phyloP scores from a whole-genome alignment of 2,888 invertebrate species.

The Ashinkailepas kermadecensis region DNA sequence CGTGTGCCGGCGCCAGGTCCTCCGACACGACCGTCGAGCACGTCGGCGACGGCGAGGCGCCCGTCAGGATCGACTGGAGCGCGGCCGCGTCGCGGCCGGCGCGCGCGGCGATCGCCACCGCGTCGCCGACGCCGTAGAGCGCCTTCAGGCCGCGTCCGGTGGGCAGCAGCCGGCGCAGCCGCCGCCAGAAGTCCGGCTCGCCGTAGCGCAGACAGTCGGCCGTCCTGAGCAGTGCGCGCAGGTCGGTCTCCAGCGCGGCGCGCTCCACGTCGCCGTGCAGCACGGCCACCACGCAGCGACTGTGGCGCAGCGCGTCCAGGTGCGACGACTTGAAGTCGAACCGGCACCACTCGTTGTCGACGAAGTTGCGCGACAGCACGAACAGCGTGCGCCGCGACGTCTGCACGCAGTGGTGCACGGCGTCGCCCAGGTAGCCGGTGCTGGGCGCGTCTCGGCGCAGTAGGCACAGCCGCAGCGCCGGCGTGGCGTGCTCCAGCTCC shows the following conservation, averaged over 20 bases:
- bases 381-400: constrained; percentile 75
- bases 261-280: constrained; percentile 70
- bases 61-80: not conserved
- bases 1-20: constrained; percentile 22
- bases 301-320: constrained; percentile 69
- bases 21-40: constrained; percentile 20
- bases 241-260: constrained; percentile 74
- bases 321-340: constrained; percentile 83
- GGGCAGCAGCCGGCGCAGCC: constrained; percentile 74
- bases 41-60: constrained; percentile 17
- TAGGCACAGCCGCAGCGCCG: constrained; percentile 72
- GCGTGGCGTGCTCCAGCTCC: constrained; percentile 71
- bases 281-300: constrained; percentile 62
- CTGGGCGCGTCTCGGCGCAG: constrained; percentile 87
- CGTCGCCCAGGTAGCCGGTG: constrained; percentile 80
- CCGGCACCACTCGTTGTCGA: constrained; percentile 79
- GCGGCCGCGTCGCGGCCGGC: not conserved
- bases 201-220: constrained; percentile 77
- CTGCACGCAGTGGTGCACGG: constrained; percentile 58
- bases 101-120: not conserved
- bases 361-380: constrained; percentile 78
- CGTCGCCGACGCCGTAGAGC: not conserved
- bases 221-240: constrained; percentile 75
- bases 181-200: constrained; percentile 89
- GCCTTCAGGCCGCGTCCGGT: constrained; percentile 45